Evolutionary conservation across 35 echinoderm and acorn worm species (phyloP).

Genomic region (Strongylocentrotus purpuratus): DNA sequence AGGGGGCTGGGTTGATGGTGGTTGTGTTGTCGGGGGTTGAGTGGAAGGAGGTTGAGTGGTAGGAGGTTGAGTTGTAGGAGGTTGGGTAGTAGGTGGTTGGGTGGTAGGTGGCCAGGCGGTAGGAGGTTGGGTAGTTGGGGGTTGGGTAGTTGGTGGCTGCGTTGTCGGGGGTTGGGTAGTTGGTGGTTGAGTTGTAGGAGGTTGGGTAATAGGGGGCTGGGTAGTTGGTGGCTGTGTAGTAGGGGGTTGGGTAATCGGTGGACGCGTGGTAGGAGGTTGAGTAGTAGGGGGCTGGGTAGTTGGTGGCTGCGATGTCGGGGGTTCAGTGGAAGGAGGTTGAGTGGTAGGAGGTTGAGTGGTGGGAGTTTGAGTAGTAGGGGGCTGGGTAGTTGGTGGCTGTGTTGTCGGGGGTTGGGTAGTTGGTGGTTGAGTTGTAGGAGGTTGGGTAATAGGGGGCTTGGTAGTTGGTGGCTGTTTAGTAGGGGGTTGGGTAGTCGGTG

Average conservation of each 20-base stretch:
- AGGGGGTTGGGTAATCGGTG: neutral
- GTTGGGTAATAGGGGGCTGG: neutral
- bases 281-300: neutral
- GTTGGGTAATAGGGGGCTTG: neutral
- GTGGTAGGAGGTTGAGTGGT: neutral
- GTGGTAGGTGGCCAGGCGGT: no score
- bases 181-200: neutral
- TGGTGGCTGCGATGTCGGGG: neutral
- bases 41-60: no score
- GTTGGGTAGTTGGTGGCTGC: no score
- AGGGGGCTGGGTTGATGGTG: no score
- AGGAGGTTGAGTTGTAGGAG: no score
- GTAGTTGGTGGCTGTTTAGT: neutral
- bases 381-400: neutral
- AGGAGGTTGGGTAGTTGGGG: no score
- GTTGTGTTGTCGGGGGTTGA: no score
- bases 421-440: neutral
- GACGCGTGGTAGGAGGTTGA: neutral
- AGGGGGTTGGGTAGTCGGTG: neutral
- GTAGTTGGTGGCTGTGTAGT: constrained; percentile 7
- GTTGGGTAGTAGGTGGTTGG: no score
- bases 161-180: neutral
- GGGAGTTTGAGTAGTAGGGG: neutral
- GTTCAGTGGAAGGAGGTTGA: neutral
- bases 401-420: neutral